phyloP scores from a whole-genome alignment of 37 sponge, comb jelly and placozoan species.

The Eunapius fragilis region DNA sequence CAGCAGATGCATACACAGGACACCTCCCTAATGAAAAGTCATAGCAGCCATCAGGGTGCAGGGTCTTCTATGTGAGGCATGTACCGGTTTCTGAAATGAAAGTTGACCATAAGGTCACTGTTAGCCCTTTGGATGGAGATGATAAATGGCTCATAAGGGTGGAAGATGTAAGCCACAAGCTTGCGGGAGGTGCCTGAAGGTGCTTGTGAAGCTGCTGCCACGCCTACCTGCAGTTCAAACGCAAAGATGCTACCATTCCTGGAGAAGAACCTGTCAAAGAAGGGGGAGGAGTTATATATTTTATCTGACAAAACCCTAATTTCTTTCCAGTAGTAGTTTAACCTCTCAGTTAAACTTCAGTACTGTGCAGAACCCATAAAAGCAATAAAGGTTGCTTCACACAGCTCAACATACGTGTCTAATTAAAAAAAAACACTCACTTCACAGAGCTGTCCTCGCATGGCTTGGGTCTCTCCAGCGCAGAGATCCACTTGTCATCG shows the following conservation, averaged over 20 bases:
- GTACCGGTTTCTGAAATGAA: constrained; percentile 75
- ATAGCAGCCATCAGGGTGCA: too few species aligned
- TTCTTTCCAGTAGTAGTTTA: too few species aligned
- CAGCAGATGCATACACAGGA: too few species aligned
- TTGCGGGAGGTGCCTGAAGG: constrained; percentile 22
- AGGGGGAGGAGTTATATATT: too few species aligned
- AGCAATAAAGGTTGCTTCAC: too few species aligned
- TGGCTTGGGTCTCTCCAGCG: constrained; percentile 85
- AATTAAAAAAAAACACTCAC: constrained; percentile 33
- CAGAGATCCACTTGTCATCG: constrained; percentile 91
- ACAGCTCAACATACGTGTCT: too few species aligned
- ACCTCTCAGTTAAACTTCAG: too few species aligned
- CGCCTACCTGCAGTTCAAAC: constrained; percentile 48
- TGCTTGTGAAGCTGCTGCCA: not conserved
- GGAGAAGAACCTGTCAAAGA: constrained; percentile 61
- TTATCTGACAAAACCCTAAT: too few species aligned
- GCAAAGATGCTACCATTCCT: constrained; percentile 36
- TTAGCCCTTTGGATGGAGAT: constrained; percentile 86
- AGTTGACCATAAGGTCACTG: constrained; percentile 74
- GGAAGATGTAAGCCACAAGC: constrained; percentile 92
- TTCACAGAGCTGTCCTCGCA: constrained; percentile 62
- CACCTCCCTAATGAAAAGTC: too few species aligned
- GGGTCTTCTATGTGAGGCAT: not conserved
- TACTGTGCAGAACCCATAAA: too few species aligned
- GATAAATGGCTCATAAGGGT: constrained; percentile 90